Evolutionary conservation across 2,113 vertebrate species (phyloP), one percentile per base, ranked within the genome.

Genomic region (Leucopternis melanops): DNA sequence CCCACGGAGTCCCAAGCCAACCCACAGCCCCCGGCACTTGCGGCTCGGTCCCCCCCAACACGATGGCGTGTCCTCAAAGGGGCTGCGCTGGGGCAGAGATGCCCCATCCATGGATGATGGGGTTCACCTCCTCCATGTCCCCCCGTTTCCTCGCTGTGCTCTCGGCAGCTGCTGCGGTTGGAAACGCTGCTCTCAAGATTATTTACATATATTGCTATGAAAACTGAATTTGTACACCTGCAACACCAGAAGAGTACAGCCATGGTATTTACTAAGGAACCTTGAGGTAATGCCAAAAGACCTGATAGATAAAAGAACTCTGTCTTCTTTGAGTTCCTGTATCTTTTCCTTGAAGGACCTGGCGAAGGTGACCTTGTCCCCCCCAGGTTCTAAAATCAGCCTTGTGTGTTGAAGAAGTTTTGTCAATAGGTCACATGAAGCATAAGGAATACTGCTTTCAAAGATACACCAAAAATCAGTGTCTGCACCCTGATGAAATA

Each of bases 21-120:
- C 31, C 20, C 3, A 1, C 52, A 40, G 52, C n/a, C 59, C 49
- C 74, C 11, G 2, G 57, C 16, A 25, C 17, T 50, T 0, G 3
- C 1, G 2, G 36, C 42, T 26, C 6, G 0, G 29, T 23, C 11
- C 29, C 52, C 27, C 22, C 22, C 18, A 18, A 10, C 25, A 34
- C 0, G 1, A 18, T 8, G 34, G 31, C 0, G 3, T 5, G 34
- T 59, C 54, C 52, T 42, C 1, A 0, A 19, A 34, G 44, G 42
- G 70, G 45, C 89, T 74, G 67, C 7, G 5, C 14, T 8, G 27
- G 62, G 44, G 21, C n/a, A 34, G 71, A 49, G 67, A 5, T 38
- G 81, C 16, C 34, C 29, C 49, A 12, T 12, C 66, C 31, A 1
- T 2, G 20, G 57, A 16, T 13, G 38, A 32, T 5, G 59, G 66